Evolutionary conservation across 2,888 invertebrate genomes (phyloP), one percentile per base, ranked within the genome.

Genomic region (Isoperla grammatica): DNA sequence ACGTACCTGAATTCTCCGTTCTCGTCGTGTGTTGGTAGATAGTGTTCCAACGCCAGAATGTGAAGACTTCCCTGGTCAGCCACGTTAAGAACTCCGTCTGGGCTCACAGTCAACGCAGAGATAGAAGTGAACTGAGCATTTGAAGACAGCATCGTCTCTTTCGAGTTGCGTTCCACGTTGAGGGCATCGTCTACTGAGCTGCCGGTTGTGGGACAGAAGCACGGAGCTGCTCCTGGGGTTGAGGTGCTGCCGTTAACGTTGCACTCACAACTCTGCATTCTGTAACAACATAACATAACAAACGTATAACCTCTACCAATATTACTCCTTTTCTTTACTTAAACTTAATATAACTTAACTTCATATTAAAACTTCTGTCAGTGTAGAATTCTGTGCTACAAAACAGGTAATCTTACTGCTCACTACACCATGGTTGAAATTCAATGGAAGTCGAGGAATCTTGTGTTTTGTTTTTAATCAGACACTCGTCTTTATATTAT

Each of bases 71-170:
- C 84, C 82, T 95, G 93, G 78, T 99, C 98, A 40, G 96, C 94
- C 56, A 98, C 88, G 75, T 96, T 92, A 48, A 98, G 80, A 59
- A 94, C 89, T n/a, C 96, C 95, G 73, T 95, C 95, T 37, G 96
- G 94, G 29, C 95, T 93, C 40, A 97, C 94, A 11, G 95, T 89
- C 43, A 98, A 81, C 11, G 95, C 91, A 40, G 90, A 90, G 71
- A 91, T 90, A 4, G 89, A 86, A 68, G 88, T 89, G 76, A 95
- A 92, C 72, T 89, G 86, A 0, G 94, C 93, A 72, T 94, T 94
- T 3, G 93, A 91, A 1, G 95, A 94, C 19, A 95, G 76, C 65
- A 94, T 75, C 20, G 91, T 93, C 74, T 90, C 90, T 61, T 68
- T 69, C 1, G 90, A 88, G 71, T 88, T 89, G 64, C 59, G 61